Evolutionary conservation across 2,797 vertebrate species (phyloP), one percentile per base, ranked within the genome.

Genomic region (Poecilia velifera): DNA sequence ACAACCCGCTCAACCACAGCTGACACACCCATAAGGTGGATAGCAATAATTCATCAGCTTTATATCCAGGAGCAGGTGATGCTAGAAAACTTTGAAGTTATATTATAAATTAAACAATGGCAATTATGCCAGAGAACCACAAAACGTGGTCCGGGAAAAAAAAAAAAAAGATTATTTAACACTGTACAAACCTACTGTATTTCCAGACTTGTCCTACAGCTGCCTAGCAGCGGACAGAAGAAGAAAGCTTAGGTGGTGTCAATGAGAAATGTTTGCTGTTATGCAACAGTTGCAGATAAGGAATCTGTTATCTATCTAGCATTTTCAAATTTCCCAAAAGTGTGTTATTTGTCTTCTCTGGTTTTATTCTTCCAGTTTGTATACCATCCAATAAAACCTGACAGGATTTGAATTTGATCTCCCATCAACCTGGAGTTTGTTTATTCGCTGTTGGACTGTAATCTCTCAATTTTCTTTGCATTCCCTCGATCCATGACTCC

Each of bases 401-500:
- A 46, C 3, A 12, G 20, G 71, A 73, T 36, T 53, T 20, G 39
- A 14, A 74, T 80, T 73, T 82, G 1, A 36, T 28, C 49, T 25
- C 34, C 59, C 55, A 36, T 49, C 46, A 74, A 18, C n/a, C 31
- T 70, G 14, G 3, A 72, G 22, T 62, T 14, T 71, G 72, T 76
- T 73, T 72, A 3, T 57, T n/a, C 72, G 16, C 49, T 53, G 1
- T 39, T 72, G 73, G 76, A 79, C 73, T 34, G 45, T 18, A 79
- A 75, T 66, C 74, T 78, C 46, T 82, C 71, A 47, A 73, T 66
- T 73, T 76, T 74, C 28, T 43, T 45, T 74, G 43, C 74, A 22
- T 74, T 74, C 79, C 73, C 31, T 74, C 59, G 55, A 81, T 73
- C 64, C 79, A 79, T 64, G 82, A 82, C 81, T 83, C 79, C 83